These are phyloP conservation scores for Chrysoperla carnea DNA, from an alignment of 1,140 invertebrate species.

Conservation along the genomic window DNA sequence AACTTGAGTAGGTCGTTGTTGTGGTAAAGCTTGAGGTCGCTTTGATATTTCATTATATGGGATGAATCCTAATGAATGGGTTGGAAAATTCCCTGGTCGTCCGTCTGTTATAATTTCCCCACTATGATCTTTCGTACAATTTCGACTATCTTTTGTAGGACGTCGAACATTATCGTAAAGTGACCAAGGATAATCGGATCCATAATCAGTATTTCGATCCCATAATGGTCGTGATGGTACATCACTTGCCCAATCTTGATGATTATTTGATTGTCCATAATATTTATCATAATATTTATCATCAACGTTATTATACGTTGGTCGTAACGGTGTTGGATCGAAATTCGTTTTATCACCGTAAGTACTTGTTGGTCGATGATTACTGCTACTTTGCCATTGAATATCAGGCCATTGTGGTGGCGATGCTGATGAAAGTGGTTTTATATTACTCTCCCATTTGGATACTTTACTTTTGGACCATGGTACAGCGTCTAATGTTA, in stretches of 20 bases:
- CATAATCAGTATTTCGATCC: conserved; percentile 17
- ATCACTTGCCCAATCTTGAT: conserved; percentile 23
- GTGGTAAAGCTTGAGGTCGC: not conserved
- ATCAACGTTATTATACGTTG: conserved; percentile 8
- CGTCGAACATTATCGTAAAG: conserved; percentile 21
- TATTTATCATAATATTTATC: conserved; percentile 14
- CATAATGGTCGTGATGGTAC: conserved; percentile 23
- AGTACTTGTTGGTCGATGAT: not conserved
- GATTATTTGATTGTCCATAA: conserved; percentile 7
- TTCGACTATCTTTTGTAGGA: conserved; percentile 23
- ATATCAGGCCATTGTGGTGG: conserved; percentile 5
- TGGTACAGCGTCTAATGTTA: conserved; percentile 53
- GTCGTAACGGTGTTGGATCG: conserved; percentile 4
- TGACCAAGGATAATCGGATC: conserved; percentile 13
- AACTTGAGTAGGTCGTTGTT: conserved; percentile 15
- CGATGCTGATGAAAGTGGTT: conserved; percentile 6
- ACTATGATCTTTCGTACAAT: conserved; percentile 20
- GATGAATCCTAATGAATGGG: conserved; percentile 17
- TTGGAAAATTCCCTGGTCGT: conserved; percentile 43
- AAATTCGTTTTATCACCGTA: conserved; percentile 8
- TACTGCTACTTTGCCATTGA: conserved; percentile 12
- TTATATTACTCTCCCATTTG: conserved; percentile 43
- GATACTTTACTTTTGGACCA: conserved; percentile 65
- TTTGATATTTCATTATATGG: conserved; percentile 9
- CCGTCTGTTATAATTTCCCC: conserved; percentile 46